Evolutionary conservation across 2,113 vertebrate genomes (phyloP).

Genomic region (Pedetes capensis): DNA sequence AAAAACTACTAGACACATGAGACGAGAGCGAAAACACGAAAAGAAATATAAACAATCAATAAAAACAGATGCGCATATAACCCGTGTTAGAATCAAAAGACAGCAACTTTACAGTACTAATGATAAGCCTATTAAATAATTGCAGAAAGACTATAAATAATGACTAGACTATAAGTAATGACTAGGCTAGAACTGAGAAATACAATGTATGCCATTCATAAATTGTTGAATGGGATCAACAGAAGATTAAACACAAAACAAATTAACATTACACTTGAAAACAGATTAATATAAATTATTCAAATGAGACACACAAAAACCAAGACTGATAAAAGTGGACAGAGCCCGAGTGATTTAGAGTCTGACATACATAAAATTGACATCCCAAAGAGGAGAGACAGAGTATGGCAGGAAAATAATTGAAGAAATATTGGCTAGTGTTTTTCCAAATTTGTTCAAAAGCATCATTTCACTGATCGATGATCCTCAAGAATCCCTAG

Average conservation of each 20-base stretch:
- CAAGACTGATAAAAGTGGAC: neutral
- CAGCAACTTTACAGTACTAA: neutral
- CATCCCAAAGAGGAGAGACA: neutral
- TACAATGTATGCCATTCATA: neutral
- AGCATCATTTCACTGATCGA: neutral
- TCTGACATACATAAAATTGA: neutral
- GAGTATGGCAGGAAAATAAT: neutral
- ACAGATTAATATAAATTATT: neutral
- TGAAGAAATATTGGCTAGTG: neutral
- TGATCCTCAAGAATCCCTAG: neutral
- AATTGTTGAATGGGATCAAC: neutral
- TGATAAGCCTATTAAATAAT: neutral
- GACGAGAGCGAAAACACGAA: neutral
- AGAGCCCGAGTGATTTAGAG: neutral
- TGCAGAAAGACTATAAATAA: neutral
- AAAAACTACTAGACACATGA: neutral
- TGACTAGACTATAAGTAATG: neutral
- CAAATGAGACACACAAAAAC: neutral
- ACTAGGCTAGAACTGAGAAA: neutral
- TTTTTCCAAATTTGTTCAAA: slow-evolving; percentile 14
- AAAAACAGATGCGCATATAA: neutral
- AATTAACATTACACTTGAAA: neutral
- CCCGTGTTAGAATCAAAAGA: neutral
- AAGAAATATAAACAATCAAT: neutral
- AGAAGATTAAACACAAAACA: neutral